Percentiles rank a stretch among this genome's conserved stretches.
Conservation (phyloP, 2,888 invertebrate species). For the Biston betularia region DNA sequence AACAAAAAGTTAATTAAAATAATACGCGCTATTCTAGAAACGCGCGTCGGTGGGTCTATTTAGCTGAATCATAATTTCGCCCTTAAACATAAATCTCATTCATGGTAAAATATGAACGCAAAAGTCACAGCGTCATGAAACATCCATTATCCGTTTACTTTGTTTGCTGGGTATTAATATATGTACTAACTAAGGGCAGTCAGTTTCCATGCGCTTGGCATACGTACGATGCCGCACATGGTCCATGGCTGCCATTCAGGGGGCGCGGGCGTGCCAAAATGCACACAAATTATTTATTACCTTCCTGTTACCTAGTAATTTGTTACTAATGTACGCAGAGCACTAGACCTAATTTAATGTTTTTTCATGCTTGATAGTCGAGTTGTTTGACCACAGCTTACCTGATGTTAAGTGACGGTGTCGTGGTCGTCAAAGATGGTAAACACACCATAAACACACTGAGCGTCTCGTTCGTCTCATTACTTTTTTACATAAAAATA, state of each 20-base stretch:
- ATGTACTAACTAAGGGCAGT: background rate
- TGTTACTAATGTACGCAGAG: background rate
- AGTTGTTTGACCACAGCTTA: too few species aligned
- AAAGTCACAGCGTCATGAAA: background rate
- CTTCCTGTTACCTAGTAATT: background rate
- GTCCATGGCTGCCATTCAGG: conserved; percentile 9
- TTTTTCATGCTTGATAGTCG: too few species aligned
- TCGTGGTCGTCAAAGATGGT: too few species aligned
- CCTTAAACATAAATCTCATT: background rate
- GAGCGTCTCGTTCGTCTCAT: too few species aligned
- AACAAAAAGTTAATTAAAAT: too few species aligned
- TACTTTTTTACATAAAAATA: too few species aligned
- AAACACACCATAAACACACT: too few species aligned
- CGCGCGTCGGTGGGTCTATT: too few species aligned
- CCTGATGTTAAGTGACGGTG: too few species aligned
- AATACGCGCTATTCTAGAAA: too few species aligned
- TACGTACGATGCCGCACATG: background rate
- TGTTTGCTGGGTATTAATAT: background rate
- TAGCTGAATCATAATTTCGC: background rate
- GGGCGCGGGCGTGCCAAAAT: conserved; percentile 31
- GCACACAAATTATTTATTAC: conserved; percentile 12
- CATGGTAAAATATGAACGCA: background rate
- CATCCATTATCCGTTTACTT: background rate
- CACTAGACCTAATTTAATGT: too few species aligned
- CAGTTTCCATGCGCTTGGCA: background rate